Evolutionary conservation across 2,797 vertebrate species (phyloP).

Genomic region (Morus bassanus): DNA sequence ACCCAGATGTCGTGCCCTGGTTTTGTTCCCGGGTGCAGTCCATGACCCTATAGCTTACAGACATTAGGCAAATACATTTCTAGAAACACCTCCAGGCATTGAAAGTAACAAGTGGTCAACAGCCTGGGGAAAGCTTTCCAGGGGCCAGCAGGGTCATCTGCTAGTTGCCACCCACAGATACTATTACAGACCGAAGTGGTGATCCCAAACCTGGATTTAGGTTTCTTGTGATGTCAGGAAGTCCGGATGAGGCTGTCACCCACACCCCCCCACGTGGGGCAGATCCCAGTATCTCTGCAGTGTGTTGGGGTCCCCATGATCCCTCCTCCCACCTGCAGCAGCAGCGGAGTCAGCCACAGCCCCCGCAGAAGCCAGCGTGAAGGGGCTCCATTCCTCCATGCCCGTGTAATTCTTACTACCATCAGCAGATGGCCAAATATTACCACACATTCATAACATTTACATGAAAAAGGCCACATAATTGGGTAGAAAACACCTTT

Average conservation of each 20-base stretch:
- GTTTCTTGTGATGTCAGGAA: neutral
- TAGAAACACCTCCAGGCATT: neutral
- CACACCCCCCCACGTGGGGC: rapidly evolving
- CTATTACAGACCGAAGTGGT: neutral
- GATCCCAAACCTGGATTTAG: neutral
- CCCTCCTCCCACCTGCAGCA: rapidly evolving
- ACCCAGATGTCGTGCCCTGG: neutral
- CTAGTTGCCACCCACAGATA: neutral
- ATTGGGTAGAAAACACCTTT: neutral
- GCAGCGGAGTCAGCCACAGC: rapidly evolving
- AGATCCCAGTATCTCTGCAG: neutral
- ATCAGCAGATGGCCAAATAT: constrained; percentile 67
- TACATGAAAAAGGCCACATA: constrained; percentile 11
- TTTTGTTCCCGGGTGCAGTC: rapidly evolving
- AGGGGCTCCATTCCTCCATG: neutral
- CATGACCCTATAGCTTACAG: neutral
- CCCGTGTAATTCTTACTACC: constrained; percentile 27
- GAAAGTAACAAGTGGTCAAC: neutral
- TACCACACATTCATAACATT: constrained; percentile 51
- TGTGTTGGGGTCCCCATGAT: rapidly evolving
- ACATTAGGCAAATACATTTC: neutral
- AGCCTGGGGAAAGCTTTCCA: neutral
- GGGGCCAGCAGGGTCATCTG: neutral
- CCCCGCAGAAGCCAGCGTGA: rapidly evolving
- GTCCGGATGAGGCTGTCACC: neutral